phyloP scores from a whole-genome alignment of 2,888 invertebrate genomes.

The Drosophila tripunctata region DNA sequence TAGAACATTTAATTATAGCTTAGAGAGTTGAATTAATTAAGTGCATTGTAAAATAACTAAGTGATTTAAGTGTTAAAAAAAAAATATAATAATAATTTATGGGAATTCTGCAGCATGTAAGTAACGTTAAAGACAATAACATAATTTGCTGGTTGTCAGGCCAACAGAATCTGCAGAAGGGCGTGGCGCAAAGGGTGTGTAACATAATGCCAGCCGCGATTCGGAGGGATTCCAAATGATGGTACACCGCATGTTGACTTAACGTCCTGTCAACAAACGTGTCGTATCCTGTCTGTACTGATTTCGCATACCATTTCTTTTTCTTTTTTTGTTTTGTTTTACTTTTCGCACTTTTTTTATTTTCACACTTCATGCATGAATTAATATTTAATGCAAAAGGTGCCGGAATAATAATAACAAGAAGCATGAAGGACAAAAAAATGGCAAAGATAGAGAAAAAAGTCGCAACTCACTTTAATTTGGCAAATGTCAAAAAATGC shows the following conservation, averaged over 20 bases:
- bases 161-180: neutral
- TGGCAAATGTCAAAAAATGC: conserved; percentile 66
- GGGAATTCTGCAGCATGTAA: neutral
- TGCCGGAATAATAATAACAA: conserved; percentile 37
- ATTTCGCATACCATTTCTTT: conserved; percentile 40
- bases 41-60: too few relatives aligned
- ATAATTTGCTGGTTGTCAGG: conserved; percentile 28
- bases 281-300: conserved; percentile 39
- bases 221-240: conserved; percentile 28
- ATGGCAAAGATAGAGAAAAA: conserved; percentile 21
- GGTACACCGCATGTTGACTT: conserved; percentile 51
- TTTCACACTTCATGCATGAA: conserved; percentile 61
- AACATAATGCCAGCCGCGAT: conserved; percentile 3
- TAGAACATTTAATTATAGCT: neutral
- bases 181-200: too few relatives aligned
- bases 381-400: conserved; percentile 68
- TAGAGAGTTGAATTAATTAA: neutral
- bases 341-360: conserved; percentile 20
- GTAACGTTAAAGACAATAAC: conserved; percentile 25
- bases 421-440: conserved; percentile 7
- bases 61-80: too few relatives aligned
- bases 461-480: conserved; percentile 66
- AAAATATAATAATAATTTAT: too few relatives aligned
- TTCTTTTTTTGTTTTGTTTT: too few relatives aligned
- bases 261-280: conserved; percentile 46